Conservation (phyloP, 1,140 invertebrate genomes). For the Arion vulgaris region DNA sequence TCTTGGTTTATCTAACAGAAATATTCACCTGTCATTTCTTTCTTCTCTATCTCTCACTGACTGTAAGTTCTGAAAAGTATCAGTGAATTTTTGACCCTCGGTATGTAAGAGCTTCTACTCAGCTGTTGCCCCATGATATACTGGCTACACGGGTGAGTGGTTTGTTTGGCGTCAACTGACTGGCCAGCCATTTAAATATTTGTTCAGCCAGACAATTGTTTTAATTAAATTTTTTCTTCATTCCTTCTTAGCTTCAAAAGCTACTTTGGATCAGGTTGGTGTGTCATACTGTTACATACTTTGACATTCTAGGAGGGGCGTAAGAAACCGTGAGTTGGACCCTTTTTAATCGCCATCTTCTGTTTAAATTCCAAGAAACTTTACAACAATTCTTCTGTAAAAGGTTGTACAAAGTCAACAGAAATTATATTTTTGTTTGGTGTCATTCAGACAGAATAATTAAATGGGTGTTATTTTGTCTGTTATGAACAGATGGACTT, state of each 20-base stretch:
- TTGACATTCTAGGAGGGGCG: constrained; percentile 40
- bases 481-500: too few relatives aligned
- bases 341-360: constrained; percentile 38
- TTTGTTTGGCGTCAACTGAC: constrained; percentile 18
- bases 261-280: constrained; percentile 41
- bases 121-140: constrained; percentile 98
- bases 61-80: constrained; percentile 87
- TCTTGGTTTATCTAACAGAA: neutral
- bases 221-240: constrained; percentile 38
- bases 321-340: constrained; percentile 42
- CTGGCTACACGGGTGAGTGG: constrained; percentile 95
- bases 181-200: constrained; percentile 6
- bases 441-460: neutral
- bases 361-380: constrained; percentile 25
- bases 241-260: constrained; percentile 35
- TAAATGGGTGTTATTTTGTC: neutral
- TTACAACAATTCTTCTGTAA: neutral
- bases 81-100: constrained; percentile 92
- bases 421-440: neutral
- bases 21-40: neutral
- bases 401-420: too few relatives aligned
- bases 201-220: constrained; percentile 19
- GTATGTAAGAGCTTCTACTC: constrained; percentile 98
- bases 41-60: constrained; percentile 30
- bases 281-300: constrained; percentile 37